Evolutionary conservation across 2,797 vertebrate genomes (phyloP).

Genomic region (Sylvilagus floridanus): DNA sequence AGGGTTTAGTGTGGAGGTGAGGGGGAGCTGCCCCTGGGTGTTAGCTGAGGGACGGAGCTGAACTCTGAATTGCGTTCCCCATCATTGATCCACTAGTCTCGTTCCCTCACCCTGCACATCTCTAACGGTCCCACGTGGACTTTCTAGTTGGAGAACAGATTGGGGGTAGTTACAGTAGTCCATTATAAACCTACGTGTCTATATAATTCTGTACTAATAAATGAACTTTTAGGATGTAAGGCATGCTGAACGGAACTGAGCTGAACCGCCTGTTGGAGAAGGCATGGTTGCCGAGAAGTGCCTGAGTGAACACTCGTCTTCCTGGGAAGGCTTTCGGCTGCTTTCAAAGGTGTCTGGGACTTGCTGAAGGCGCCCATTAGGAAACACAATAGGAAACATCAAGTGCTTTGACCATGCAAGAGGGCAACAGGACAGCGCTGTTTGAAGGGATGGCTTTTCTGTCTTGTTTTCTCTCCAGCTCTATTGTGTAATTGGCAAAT

Average conservation of each 20-base stretch:
- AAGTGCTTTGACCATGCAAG: not conserved
- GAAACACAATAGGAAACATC: too few species aligned
- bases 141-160: not conserved
- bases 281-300: not conserved
- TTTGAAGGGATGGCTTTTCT: rapidly evolving
- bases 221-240: not conserved
- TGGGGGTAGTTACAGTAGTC: not conserved
- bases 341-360: not conserved
- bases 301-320: not conserved
- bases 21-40: not conserved
- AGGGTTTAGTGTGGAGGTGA: not conserved
- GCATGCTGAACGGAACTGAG: not conserved
- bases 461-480: not conserved
- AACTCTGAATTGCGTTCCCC: too few species aligned
- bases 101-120: not conserved
- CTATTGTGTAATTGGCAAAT: not conserved
- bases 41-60: not conserved
- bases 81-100: not conserved
- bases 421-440: rapidly evolving
- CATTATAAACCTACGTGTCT: not conserved
- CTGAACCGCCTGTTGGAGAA: not conserved
- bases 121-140: not conserved
- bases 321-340: too few species aligned
- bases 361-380: not conserved
- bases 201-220: not conserved